Evolutionary conservation across 1,140 invertebrate genomes (phyloP).

Genomic region (Ylistrum balloti): DNA sequence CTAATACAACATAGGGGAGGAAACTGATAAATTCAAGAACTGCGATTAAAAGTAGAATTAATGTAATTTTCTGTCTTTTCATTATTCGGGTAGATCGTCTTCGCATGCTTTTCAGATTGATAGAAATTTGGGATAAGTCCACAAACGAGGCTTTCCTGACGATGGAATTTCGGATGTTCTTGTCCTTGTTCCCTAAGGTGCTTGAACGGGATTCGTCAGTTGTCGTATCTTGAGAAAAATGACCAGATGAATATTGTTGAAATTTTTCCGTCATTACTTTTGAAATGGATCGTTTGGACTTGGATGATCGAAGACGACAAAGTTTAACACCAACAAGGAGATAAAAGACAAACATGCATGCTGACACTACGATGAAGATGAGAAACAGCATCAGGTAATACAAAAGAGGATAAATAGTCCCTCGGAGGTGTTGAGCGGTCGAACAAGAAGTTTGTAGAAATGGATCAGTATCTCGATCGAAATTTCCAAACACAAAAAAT

Average conservation of each 20-base stretch:
- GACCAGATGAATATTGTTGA: background rate
- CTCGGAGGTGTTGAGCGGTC: background rate
- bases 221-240: background rate
- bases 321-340: constrained; percentile 46
- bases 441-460: constrained; percentile 57
- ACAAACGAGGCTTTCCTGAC: background rate
- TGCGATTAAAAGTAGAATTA: constrained; percentile 55
- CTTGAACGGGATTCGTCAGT: background rate
- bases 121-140: background rate
- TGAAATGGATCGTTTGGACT: background rate
- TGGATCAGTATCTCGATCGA: background rate
- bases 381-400: constrained; percentile 52
- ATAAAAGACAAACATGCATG: constrained; percentile 53
- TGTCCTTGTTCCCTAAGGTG: background rate
- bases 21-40: constrained; percentile 53
- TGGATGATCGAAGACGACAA: background rate
- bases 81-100: background rate
- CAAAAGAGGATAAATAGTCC: constrained; percentile 48
- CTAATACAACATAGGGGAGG: constrained; percentile 52
- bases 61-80: constrained; percentile 42
- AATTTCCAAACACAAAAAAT: constrained; percentile 53
- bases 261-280: background rate
- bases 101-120: background rate
- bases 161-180: background rate
- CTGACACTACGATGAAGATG: constrained; percentile 51